Evolutionary conservation across 2,888 invertebrate species (phyloP), one percentile per base, ranked within the genome.

Genomic region (Hetaerina titia): DNA sequence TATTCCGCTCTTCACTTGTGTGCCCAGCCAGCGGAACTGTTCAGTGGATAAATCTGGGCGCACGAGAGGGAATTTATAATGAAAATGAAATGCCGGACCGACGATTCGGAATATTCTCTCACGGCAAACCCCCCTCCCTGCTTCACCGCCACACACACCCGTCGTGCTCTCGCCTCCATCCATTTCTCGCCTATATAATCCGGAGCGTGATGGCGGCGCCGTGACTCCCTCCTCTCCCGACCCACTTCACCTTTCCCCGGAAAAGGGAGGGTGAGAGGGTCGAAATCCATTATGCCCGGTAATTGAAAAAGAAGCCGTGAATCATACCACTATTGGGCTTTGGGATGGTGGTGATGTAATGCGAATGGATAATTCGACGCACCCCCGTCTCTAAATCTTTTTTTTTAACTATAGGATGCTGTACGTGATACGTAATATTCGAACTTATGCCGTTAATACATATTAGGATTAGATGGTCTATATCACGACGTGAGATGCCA

Each of bases 231-330:
- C 45, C 45, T 45, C 45, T 45, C 45, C 15, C 17, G 63, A 63
- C 63, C 17, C 63, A 63, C 15, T 19, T 13, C 63, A 15, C 69
- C n/a, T n/a, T 69, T n/a, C 11, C 6, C n/a, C 69, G 69, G 69
- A 11, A 13, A 63, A 63, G 13, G n/a, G 69, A 69, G n/a, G 11
- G 69, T 45, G 74, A 74, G 74, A n/a, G 74, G 19, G 5, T 2
- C 22, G 22, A 81, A 81, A 81, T 81, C 81, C 81, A 81, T 81
- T 81, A 81, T 31, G 81, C 31, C 25, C 31, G 81, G 81, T 81
- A 81, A 81, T 81, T 81, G 81, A 81, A 81, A 81, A 81, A 81
- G 81, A 81, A 31, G 31, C 81, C 81, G 81, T 81, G 31, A 81
- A 81, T 81, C 81, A 81, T 25, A 31, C 81, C 25, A 81, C 81